These are phyloP conservation scores for Myoxocephalus aenaeus DNA, from an alignment of 2,797 vertebrate species.

Conservation along the genomic window DNA sequence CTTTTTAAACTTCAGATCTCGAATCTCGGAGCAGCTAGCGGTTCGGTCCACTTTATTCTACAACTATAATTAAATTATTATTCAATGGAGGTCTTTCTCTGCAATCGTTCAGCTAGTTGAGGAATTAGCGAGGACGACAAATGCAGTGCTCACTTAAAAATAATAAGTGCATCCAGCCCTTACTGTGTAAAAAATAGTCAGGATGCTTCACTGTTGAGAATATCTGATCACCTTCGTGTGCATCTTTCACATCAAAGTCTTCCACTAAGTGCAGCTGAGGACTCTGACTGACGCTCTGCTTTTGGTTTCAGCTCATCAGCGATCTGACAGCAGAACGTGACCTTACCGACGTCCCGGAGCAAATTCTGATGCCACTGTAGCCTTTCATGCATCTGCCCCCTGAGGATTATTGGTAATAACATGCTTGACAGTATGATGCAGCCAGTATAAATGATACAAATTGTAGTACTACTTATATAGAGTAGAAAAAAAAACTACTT, in stretches of 20 bases:
- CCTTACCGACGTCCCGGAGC: slow-evolving; percentile 6
- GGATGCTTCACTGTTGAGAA: neutral
- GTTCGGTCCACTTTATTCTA: neutral
- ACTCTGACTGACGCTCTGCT: slow-evolving; percentile 35
- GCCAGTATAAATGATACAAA: slow-evolving; percentile 49
- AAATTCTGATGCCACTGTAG: slow-evolving; percentile 61
- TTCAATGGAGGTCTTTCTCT: neutral
- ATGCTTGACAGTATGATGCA: slow-evolving; percentile 85
- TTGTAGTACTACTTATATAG: neutral
- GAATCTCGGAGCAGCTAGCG: neutral
- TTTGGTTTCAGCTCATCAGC: slow-evolving; percentile 24
- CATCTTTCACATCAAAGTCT: neutral
- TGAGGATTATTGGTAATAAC: slow-evolving; percentile 72
- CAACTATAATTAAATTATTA: neutral
- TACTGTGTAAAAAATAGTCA: neutral
- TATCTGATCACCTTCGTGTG: neutral
- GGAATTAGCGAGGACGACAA: neutral
- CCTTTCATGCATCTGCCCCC: slow-evolving; percentile 45
- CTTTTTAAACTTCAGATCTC: neutral
- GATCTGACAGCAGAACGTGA: slow-evolving; percentile 42
- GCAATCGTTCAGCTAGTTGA: neutral
- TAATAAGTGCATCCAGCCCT: neutral
- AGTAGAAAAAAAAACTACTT: neutral
- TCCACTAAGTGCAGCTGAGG: slow-evolving; percentile 25
- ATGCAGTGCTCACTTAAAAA: neutral